These are phyloP conservation scores for Xiphorhynchus erythropygius DNA, from an alignment of 2,797 vertebrate genomes.

Conservation along the genomic window DNA sequence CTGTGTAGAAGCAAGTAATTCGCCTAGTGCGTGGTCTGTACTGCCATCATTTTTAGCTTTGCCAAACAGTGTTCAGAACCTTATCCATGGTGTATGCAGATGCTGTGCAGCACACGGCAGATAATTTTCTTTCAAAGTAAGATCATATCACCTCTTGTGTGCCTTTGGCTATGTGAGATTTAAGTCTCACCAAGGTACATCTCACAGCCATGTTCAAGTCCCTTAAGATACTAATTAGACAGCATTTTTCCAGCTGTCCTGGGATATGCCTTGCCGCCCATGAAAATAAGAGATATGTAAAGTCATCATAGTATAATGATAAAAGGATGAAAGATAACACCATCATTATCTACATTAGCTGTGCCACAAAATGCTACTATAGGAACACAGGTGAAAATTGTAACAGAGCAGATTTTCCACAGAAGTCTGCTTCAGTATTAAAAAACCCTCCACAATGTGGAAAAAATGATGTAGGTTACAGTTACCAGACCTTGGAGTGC, in stretches of 20 bases:
- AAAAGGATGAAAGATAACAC: neutral
- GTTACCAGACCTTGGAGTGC: neutral
- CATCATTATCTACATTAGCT: neutral
- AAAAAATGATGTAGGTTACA: neutral
- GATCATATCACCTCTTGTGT: neutral
- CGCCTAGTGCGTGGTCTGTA: neutral
- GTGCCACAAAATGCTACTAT: neutral
- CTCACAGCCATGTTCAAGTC: neutral
- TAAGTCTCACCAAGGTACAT: neutral
- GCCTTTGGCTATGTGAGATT: neutral
- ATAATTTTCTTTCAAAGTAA: neutral
- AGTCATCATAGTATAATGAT: neutral
- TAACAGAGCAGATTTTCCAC: neutral
- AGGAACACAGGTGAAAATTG: neutral
- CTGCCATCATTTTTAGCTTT: accelerated
- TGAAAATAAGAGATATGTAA: neutral
- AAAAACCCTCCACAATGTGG: neutral
- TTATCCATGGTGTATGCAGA: accelerated
- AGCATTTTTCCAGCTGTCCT: neutral
- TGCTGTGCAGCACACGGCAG: neutral
- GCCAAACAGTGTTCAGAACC: neutral
- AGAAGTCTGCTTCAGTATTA: neutral
- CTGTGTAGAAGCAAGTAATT: neutral
- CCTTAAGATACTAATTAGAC: neutral
- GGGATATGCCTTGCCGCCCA: neutral